Evolutionary conservation across 2,888 invertebrate species (phyloP).

Genomic region (Chrysolina haemoptera): DNA sequence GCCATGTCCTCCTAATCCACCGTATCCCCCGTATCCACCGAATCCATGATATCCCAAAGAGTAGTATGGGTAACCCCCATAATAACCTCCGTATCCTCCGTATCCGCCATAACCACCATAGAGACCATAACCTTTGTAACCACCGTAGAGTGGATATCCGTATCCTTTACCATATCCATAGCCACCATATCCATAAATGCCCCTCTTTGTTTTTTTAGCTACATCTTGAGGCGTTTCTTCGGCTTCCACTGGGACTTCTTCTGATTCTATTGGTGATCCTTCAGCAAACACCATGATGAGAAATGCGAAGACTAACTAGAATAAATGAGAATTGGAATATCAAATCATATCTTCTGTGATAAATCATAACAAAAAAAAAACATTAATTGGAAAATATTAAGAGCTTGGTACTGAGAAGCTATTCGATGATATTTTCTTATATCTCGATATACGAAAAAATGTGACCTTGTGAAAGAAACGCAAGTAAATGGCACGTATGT

Average conservation of each 20-base stretch:
- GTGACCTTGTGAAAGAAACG: too few species aligned
- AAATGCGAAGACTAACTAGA: constrained; percentile 30
- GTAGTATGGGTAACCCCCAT: constrained; percentile 8
- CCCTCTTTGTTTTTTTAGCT: constrained; percentile 44
- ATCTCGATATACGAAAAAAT: too few species aligned
- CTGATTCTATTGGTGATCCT: constrained; percentile 30
- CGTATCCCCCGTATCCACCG: constrained; percentile 29
- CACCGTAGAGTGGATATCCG: constrained; percentile 27
- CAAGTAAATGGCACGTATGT: too few species aligned
- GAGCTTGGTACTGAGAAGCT: too few species aligned
- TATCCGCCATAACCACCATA: constrained; percentile 34
- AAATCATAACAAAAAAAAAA: not conserved
- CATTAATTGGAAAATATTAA: too few species aligned
- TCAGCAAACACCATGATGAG: constrained; percentile 28
- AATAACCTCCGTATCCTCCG: constrained; percentile 22
- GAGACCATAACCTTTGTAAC: constrained; percentile 32
- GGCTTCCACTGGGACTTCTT: constrained; percentile 29
- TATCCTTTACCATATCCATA: constrained; percentile 25
- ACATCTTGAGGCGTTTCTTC: constrained; percentile 34
- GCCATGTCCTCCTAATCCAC: constrained; percentile 28
- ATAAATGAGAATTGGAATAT: constrained; percentile 2
- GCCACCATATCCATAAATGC: constrained; percentile 40
- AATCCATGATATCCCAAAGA: constrained; percentile 34
- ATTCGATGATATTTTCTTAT: too few species aligned
- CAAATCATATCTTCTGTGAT: too few species aligned